Percentiles rank a stretch among this genome's conserved stretches.
These are phyloP conservation scores for Sipha flava DNA, from an alignment of 1,140 invertebrate species.

Conservation along the genomic window DNA sequence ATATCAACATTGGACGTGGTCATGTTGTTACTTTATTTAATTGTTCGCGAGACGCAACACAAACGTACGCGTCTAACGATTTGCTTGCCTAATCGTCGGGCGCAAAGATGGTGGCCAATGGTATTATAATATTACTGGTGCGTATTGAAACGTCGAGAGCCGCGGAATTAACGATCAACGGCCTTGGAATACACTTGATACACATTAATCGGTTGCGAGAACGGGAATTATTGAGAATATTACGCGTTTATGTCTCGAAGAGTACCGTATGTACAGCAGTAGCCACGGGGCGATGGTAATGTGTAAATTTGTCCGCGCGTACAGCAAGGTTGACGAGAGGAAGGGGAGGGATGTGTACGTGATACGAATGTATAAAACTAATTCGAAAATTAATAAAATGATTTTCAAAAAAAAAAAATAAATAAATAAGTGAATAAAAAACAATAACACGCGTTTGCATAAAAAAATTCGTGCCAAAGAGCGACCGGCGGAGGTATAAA, in stretches of 20 bases:
- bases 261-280: too few species aligned
- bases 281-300: not conserved
- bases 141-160: too few species aligned
- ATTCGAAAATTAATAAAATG: too few species aligned
- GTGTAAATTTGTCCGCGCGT: not conserved
- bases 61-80: not conserved
- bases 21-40: not conserved
- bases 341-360: too few species aligned
- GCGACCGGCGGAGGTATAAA: not conserved
- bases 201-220: too few species aligned
- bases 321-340: not conserved
- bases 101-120: not conserved
- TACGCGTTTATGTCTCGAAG: too few species aligned
- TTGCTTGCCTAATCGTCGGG: constrained; percentile 2
- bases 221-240: not conserved
- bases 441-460: not conserved
- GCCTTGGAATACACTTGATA: too few species aligned
- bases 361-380: not conserved
- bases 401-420: not conserved
- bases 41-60: not conserved
- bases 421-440: not conserved
- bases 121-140: too few species aligned
- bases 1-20: not conserved
- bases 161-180: too few species aligned
- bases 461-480: not conserved